These are phyloP conservation scores for Hozukius guyotensis DNA, from an alignment of 2,797 vertebrate species.

Conservation along the genomic window DNA sequence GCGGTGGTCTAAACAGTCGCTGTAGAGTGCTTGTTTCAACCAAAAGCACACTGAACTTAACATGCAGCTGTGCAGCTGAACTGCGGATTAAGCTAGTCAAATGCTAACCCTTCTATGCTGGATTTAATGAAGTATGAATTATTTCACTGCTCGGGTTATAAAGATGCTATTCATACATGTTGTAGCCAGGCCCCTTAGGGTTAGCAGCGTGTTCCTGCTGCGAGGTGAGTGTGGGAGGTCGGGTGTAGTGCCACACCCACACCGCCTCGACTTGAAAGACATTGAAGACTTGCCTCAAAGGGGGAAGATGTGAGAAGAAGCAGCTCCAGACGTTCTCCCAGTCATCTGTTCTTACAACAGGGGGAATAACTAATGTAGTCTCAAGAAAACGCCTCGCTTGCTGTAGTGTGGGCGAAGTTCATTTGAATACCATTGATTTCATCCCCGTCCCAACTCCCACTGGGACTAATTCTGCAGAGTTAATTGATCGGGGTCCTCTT, in stretches of 20 bases:
- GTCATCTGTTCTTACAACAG: constrained; percentile 56
- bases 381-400: constrained; percentile 51
- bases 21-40: neutral
- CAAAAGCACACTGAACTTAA: neutral
- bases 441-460: constrained; percentile 48
- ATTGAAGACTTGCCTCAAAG: constrained; percentile 38
- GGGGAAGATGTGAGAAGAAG: constrained; percentile 34
- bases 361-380: constrained; percentile 69
- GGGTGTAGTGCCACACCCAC: constrained; percentile 14
- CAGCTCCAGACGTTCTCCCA: constrained; percentile 38
- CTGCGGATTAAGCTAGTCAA: neutral
- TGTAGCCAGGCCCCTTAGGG: constrained; percentile 8
- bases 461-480: constrained; percentile 68
- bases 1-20: neutral
- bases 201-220: constrained; percentile 15
- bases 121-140: constrained; percentile 15
- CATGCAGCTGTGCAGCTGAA: neutral
- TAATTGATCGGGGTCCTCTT: constrained; percentile 71
- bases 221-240: constrained; percentile 39
- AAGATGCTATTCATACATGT: neutral
- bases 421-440: constrained; percentile 79
- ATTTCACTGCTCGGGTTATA: neutral
- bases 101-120: neutral
- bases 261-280: constrained; percentile 17
- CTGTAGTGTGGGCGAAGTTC: constrained; percentile 55